Evolutionary conservation across 2,113 vertebrate genomes (phyloP), one percentile per base, ranked within the genome.

Genomic region (Corythoichthys haematopterus): DNA sequence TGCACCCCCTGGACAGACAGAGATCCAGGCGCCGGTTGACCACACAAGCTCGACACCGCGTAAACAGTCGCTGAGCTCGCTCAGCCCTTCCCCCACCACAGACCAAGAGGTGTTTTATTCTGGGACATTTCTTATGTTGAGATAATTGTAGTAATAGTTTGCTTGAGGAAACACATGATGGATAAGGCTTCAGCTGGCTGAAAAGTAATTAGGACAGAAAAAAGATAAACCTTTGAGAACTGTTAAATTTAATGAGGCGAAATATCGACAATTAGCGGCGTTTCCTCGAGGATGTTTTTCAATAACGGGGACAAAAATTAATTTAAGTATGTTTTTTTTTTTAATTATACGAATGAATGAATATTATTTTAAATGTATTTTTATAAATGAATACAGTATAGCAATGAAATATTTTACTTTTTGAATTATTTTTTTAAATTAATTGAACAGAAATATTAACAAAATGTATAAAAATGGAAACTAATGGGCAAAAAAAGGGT

Each of bases 1-100:
- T 3, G 89, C 92, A 43, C 77, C 88, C 45, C 79, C 90, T 60
- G 90, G 87, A 15, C 92, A 91, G 75, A 65, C 66, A 5, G 80
- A 84, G 56, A 33, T 76, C 63, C 66, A 66, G 65, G 64, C 61
- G 45, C 59, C 64, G 13, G 76, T 48, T 2, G 77, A 81, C 47
- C 63, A 65, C 80, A 64, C 71, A 13, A 50, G 68, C 51, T 76
- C 78, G 2, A 67, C 77, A 35, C 73, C 80, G 37, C 89, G 92
- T 37, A 93, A 96, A 89, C 95, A 91, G 66, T 96, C 95, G 0
- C 85, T 93, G 79, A 92, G 93, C 78, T 98, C 95, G n/a, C 89
- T 94, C 53, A 96, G 94, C 28, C 90, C 95, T 0, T 95, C 95
- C 64, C 94, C 96, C 70, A 96, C 95, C 79, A 95, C 95, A 67